Evolutionary conservation across 2,888 invertebrate species (phyloP), one percentile per base, ranked within the genome.

Genomic region (Torymus tubicola): DNA sequence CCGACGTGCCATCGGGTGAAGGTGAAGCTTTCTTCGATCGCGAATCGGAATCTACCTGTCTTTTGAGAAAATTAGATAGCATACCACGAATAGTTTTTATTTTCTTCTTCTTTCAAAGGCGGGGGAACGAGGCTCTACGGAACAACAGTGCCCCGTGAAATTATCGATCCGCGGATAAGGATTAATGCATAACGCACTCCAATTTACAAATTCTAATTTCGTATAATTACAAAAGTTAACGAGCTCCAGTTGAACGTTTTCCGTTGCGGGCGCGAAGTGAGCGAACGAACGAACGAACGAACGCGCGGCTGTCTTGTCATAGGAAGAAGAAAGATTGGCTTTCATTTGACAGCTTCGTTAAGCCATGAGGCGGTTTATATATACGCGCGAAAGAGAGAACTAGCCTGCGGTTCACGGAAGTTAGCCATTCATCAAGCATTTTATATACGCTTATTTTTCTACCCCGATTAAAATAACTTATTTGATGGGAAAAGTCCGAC

Each of bases 291-390:
- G n/a, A n/a, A n/a, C n/a, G n/a, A n/a, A n/a, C n/a, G n/a, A n/a
- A n/a, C 31, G 31, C 31, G 31, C 3, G 3, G 31, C 31, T 31
- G 31, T 31, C 79, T 65, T 75, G 75, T 80, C 72, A 65, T 50
- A 67, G n/a, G 24, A 50, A 57, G 55, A 73, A 69, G 74, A 74
- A 72, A 71, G 72, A 77, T 80, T 71, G 57, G 67, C 63, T 77
- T 18, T 16, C 72, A 50, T 80, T 80, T 71, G 80, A 75, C 71
- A 75, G 80, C 60, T 80, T 80, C 70, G 75, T 80, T 75, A 80
- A 75, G 53, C 70, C 53, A n/a, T n/a, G n/a, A n/a, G n/a, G n/a
- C n/a, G n/a, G n/a, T n/a, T n/a, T n/a, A n/a, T n/a, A n/a, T n/a
- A n/a, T n/a, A 60, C 50, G n/a, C 21, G 52, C 50, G 58, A 16